Conservation (phyloP, 2,113 vertebrate genomes). For the Uria lomvia region DNA sequence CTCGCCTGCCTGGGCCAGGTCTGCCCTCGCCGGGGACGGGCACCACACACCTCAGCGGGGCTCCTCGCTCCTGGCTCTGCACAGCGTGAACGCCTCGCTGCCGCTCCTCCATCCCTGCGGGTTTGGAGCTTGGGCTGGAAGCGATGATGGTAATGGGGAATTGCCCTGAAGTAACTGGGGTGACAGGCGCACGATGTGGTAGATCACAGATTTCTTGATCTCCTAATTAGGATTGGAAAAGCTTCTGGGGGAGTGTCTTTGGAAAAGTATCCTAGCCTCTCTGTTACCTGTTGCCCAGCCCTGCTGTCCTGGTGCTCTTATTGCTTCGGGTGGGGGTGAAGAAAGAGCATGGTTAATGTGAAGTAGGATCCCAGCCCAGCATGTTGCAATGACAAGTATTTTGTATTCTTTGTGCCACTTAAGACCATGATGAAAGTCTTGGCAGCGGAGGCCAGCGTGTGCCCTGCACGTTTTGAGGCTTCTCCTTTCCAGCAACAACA, state of each 20-base stretch:
- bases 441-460: background rate
- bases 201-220: background rate
- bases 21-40: accelerated
- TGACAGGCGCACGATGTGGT: background rate
- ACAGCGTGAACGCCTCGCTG: background rate
- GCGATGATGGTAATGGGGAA: accelerated
- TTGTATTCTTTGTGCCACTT: conserved; percentile 4
- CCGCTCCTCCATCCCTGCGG: background rate
- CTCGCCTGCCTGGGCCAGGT: background rate
- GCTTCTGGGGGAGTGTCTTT: background rate
- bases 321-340: background rate
- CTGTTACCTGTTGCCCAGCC: background rate
- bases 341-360: background rate
- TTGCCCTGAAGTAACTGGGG: background rate
- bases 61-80: background rate
- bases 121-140: background rate
- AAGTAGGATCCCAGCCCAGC: background rate
- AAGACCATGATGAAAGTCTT: background rate
- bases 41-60: background rate
- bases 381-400: background rate
- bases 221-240: background rate
- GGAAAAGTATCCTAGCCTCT: background rate
- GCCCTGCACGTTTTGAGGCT: background rate
- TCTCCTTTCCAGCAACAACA: background rate
- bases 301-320: background rate